Percentiles rank a stretch among this genome's conserved stretches.
Conservation (phyloP, 2,797 vertebrate genomes). For the Sebastes dallii region DNA sequence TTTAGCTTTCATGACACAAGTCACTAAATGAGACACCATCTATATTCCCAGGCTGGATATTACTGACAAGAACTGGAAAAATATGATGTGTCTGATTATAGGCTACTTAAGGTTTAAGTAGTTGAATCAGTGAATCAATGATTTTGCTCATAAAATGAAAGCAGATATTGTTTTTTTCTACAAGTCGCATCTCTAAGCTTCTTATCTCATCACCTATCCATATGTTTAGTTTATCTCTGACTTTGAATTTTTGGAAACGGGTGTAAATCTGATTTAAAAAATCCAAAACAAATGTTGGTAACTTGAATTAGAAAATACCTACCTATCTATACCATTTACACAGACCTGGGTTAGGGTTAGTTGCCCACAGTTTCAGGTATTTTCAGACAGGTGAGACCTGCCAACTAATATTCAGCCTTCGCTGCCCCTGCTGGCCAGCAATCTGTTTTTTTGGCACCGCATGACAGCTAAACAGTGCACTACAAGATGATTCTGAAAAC, state of each 20-base stretch:
- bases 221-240: not conserved
- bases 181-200: not conserved
- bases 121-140: not conserved
- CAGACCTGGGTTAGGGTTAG: not conserved
- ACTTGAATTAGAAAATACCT: not conserved
- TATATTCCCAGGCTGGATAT: not conserved
- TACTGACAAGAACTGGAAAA: not conserved
- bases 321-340: not conserved
- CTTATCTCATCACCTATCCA: not conserved
- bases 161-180: not conserved
- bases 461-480: too few relatives aligned
- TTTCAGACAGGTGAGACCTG: conserved; percentile 8
- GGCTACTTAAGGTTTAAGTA: not conserved
- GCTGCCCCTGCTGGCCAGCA: conserved; percentile 9
- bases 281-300: not conserved
- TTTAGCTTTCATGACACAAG: not conserved
- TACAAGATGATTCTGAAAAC: too few relatives aligned
- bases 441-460: conserved; percentile 11
- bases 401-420: conserved; percentile 12
- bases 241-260: not conserved
- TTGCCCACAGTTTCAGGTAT: not conserved
- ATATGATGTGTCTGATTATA: not conserved
- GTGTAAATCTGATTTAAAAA: not conserved
- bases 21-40: not conserved
- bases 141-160: not conserved